Evolutionary conservation across 2,888 invertebrate species (phyloP), one percentile per base, ranked within the genome.

Genomic region (Hypomecis atomaria): DNA sequence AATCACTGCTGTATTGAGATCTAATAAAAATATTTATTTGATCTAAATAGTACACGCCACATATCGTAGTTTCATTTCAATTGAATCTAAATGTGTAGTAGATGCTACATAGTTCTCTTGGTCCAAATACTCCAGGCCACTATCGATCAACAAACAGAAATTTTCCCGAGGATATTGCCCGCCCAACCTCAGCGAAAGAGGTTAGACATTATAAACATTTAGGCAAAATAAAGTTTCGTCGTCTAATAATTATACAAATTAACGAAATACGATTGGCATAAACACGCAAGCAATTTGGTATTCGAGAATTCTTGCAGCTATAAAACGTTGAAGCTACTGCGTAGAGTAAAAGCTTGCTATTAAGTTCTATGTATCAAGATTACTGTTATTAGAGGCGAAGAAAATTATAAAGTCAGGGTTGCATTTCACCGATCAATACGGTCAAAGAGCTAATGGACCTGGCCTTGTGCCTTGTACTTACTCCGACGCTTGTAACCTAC

Each of bases 381-480:
- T 49, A 23, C 6, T 10, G 40, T n/a, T 61, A 55, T 62, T 58
- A 68, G 62, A 74, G 69, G 65, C 59, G 68, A 72, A 71, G 73
- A 73, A 78, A 72, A 76, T 74, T 75, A 78, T 74, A 71, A 77
- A 76, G 79, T 72, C 79, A 78, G 76, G 76, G 79, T 73, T 56
- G 56, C 77, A 70, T 74, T 69, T 65, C 68, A 67, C 70, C 82
- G 84, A 88, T 90, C 89, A 85, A 89, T 88, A 73, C 81, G 83
- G 82, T 82, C 79, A 80, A 82, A 81, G 79, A 82, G 80, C 79
- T 76, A 70, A 76, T 71, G 72, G 76, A 73, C 71, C 70, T 78
- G 81, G 83, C 84, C 86, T 87, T 86, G 84, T 84, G 84, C 76
- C 13, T 37, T 40, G 52, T 42, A 52, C 85, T 87, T 85, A 83